These are phyloP conservation scores for Fopius arisanus DNA, from an alignment of 1,140 invertebrate genomes.

Conservation along the genomic window DNA sequence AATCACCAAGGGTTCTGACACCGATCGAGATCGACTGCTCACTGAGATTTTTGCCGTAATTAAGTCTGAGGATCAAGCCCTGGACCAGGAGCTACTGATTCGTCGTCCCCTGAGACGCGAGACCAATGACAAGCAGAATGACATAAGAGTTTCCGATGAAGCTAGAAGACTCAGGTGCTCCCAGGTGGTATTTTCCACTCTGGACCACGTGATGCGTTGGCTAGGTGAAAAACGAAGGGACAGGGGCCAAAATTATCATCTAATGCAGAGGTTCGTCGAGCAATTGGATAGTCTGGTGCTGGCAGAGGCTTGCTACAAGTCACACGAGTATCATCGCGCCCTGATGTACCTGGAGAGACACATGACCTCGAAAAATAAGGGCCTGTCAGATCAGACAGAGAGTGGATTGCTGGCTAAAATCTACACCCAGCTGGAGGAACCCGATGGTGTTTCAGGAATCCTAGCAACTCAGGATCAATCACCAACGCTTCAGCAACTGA, in stretches of 20 bases:
- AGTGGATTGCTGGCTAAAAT: slow-evolving; percentile 68
- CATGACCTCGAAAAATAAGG: slow-evolving; percentile 68
- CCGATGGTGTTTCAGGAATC: slow-evolving; percentile 78
- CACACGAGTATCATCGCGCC: slow-evolving; percentile 76
- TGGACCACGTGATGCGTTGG: slow-evolving; percentile 81
- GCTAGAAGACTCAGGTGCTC: slow-evolving; percentile 56
- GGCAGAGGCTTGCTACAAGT: slow-evolving; percentile 75
- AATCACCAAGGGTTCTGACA: slow-evolving; percentile 43
- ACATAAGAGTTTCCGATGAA: slow-evolving; percentile 56
- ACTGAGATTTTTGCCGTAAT: slow-evolving; percentile 59
- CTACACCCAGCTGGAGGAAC: slow-evolving; percentile 78
- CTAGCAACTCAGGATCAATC: slow-evolving; percentile 72
- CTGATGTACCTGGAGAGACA: slow-evolving; percentile 79
- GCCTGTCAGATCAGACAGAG: slow-evolving; percentile 69
- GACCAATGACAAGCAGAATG: slow-evolving; percentile 37
- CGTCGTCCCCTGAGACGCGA: slow-evolving; percentile 48
- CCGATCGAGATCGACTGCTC: slow-evolving; percentile 43
- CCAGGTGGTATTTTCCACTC: slow-evolving; percentile 71
- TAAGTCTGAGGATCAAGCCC: slow-evolving; percentile 41
- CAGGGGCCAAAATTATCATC: slow-evolving; percentile 49
- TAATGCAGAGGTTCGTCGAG: slow-evolving; percentile 61
- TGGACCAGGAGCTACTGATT: slow-evolving; percentile 51
- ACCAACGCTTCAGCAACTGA: slow-evolving; percentile 74
- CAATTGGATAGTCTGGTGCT: slow-evolving; percentile 73
- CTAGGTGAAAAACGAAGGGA: slow-evolving; percentile 69